Evolutionary conservation across 2,888 invertebrate genomes (phyloP), one percentile per base, ranked within the genome.

Genomic region (Acrobeloides nanus): DNA sequence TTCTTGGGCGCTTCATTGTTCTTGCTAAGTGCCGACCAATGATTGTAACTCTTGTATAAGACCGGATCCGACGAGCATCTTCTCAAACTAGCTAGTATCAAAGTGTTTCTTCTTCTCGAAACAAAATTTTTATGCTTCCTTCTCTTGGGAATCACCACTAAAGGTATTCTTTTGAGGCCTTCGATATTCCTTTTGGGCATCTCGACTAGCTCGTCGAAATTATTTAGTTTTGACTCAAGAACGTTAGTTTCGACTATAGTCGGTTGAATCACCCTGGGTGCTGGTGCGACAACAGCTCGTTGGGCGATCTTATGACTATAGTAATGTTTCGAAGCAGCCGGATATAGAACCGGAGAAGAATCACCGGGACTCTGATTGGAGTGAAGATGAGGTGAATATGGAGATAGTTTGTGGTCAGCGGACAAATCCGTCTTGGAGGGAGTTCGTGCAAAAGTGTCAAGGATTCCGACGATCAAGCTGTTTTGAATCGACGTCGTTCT

Each of bases 71-170:
- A 68, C 7, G 53, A 51, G 50, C 69, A 71, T 24, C 57, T 39
- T 7, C 72, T 38, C 12, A 71, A 40, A 34, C 59, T 59, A 18
- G 64, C 63, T 12, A 68, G 41, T 6, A 64, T 48, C 42, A 63
- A 64, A 18, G 61, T 64, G 32, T 71, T 71, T 37, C 68, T 41
- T 24, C 67, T 48, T 10, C 71, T 55, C 4, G 66, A 66, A 7
- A 71, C 67, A 43, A 62, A 71, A 49, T 72, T 67, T 49, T 71
- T 71, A 48, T 72, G 68, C 48, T 70, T 72, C 18, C 69, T 44
- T 31, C 66, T 59, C 7, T 64, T 46, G 6, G 71, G 71, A 34
- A 71, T 71, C 24, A 71, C 69, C 15, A 71, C 70, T 15, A 71
- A 49, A 1, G 71, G 71, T 43, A 67, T 46, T 15, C 63, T 55